These are phyloP conservation scores for Parochlus steinenii DNA, from an alignment of 2,888 invertebrate species.

Conservation along the genomic window DNA sequence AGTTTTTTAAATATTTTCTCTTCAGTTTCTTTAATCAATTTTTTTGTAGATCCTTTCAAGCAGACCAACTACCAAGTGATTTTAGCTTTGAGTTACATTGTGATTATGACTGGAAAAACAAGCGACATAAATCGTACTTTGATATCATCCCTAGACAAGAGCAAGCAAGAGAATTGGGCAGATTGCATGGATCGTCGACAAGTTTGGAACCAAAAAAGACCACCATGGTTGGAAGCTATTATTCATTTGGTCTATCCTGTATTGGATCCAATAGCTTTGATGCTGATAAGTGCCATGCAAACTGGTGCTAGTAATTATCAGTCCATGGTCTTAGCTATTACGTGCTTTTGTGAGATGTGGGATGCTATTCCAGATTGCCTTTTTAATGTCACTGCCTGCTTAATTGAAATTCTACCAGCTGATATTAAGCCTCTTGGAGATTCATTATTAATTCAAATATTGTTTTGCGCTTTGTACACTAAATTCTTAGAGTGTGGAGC, in stretches of 20 bases:
- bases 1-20: not conserved
- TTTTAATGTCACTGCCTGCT: conserved; percentile 37
- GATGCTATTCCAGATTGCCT: conserved; percentile 46
- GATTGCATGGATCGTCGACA: conserved; percentile 59
- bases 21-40: not conserved
- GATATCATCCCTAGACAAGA: conserved; percentile 41
- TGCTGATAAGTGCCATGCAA: conserved; percentile 51
- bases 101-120: conserved; percentile 44
- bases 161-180: conserved; percentile 42
- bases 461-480: conserved; percentile 51
- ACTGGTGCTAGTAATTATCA: conserved; percentile 67
- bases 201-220: conserved; percentile 66
- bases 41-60: conserved; percentile 26
- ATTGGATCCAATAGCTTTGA: conserved; percentile 45
- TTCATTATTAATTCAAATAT: conserved; percentile 53
- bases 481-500: conserved; percentile 41
- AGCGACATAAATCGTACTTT: conserved; percentile 45
- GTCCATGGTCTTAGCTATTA: conserved; percentile 21
- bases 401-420: conserved; percentile 53
- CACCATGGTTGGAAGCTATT: conserved; percentile 60
- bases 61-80: conserved; percentile 40
- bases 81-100: conserved; percentile 43
- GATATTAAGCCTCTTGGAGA: conserved; percentile 48
- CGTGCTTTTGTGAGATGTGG: conserved; percentile 34
- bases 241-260: conserved; percentile 44